Conservation (phyloP, 2,113 vertebrate species). For the Numenius arquata region DNA sequence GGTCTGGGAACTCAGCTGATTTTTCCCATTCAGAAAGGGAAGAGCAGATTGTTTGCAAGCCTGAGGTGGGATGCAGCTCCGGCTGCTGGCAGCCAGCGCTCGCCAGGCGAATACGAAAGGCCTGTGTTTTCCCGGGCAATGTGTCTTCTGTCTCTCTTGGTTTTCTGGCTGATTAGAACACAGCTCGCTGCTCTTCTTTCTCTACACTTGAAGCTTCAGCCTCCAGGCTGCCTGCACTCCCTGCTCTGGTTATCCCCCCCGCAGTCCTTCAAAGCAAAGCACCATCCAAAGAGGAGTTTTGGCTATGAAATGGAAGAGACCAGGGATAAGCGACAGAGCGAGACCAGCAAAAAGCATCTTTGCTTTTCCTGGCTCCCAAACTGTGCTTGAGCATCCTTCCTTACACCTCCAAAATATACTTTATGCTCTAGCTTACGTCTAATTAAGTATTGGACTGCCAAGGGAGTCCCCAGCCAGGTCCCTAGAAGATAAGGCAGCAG, state of each 20-base stretch:
- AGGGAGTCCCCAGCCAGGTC: not conserved
- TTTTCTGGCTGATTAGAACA: not conserved
- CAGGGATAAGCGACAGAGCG: not conserved
- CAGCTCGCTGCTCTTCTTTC: not conserved
- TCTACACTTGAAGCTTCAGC: not conserved
- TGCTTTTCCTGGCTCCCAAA: not conserved
- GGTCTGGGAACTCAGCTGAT: not conserved
- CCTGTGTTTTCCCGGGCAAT: not conserved
- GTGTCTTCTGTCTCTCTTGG: not conserved
- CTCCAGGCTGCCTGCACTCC: not conserved
- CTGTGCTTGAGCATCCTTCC: not conserved
- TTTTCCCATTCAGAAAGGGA: not conserved
- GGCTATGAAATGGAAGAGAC: not conserved
- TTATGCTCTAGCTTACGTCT: not conserved
- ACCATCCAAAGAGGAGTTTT: not conserved
- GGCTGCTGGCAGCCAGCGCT: not conserved
- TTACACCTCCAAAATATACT: not conserved
- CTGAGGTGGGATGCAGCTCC: not conserved
- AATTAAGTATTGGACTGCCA: not conserved
- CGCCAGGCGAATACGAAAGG: rapidly evolving
- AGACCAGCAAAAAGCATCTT: not conserved
- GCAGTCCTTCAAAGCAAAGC: not conserved
- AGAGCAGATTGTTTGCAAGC: not conserved
- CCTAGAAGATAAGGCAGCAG: not conserved
- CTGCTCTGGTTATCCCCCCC: not conserved